Base-by-base conservation (phyloP, 2,797 vertebrate species). In the Remorina albescens region DNA sequence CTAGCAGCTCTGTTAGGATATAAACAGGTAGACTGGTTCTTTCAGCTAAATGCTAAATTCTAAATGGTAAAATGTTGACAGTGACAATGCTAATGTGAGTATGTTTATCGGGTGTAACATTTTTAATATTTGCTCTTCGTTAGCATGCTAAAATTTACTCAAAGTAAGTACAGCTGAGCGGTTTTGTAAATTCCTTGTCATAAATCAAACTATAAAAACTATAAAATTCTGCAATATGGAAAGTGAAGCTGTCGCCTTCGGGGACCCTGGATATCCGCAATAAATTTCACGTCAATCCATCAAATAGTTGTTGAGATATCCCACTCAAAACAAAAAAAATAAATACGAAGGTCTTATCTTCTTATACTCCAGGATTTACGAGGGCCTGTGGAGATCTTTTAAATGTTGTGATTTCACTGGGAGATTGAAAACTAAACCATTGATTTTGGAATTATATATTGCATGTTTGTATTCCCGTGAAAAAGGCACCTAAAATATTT, bases 401-500 rank as follows among this genome's bases (percentile, higher is more conserved):
- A 51, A 28, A 67, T 55, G 57, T 34, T 64, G 44, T 64, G 39
- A 67, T 58, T 58, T 73, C 18, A 67, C 44, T 46, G 15, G 8
- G 47, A 10, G 32, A 59, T 15, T 62, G 2, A 39, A 54, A 66
- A 23, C 30, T n/a, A n/a, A 63, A 58, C 23, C 10, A 34, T 66
- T 36, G n/a, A 44, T 25, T 53, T 63, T 73, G 28, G 15, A 76
- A 61, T 81, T 32, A 78, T 50, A 60, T 74, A 73, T 61, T 59
- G 39, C 26, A 16, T 79, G 62, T 87, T 85, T 81, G 63, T 50
- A 59, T 80, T 78, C 53, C 21, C 68, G 50, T 2, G 15, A 73
- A 81, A 85, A 78, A 66, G 60, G 41, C 68, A 76, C 63, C 71
- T 63, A 71, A 80, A 90, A 88, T 90, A 86, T 90, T 88, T 80